phyloP scores from a whole-genome alignment of 2,113 vertebrate species.

The Urocitellus parryii region DNA sequence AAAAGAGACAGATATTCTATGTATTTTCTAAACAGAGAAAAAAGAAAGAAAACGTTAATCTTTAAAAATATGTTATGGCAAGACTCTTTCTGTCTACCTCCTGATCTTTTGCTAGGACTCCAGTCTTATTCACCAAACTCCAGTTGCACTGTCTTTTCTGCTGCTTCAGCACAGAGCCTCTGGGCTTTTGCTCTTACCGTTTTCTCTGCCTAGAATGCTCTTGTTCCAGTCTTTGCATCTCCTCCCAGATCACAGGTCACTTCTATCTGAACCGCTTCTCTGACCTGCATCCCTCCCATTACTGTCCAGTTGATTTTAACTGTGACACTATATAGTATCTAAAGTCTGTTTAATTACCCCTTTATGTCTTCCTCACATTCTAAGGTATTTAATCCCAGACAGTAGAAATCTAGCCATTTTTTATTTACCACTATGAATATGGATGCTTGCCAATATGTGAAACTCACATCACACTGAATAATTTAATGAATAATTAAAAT shows the following conservation, averaged over 20 bases:
- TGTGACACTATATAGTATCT: not conserved
- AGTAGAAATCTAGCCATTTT: not conserved
- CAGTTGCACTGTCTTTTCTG: not conserved
- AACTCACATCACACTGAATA: not conserved
- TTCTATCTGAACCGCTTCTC: not conserved
- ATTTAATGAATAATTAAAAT: conserved; percentile 34
- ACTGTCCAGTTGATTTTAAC: not conserved
- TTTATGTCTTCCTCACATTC: not conserved
- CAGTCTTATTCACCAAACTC: not conserved
- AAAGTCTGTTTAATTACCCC: not conserved
- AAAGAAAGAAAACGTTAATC: not conserved
- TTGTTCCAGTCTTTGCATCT: not conserved
- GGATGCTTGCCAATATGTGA: not conserved
- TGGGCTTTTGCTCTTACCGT: not conserved
- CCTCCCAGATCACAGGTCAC: not conserved
- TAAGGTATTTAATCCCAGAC: not conserved
- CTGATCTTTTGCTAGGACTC: not conserved
- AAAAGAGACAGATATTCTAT: not conserved
- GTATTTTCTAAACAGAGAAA: not conserved
- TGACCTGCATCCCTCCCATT: not conserved
- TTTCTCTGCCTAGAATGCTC: not conserved
- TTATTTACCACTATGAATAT: not conserved
- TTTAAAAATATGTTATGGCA: not conserved
- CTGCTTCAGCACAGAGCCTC: not conserved
- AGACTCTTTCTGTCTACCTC: not conserved